A percentile compares a stretch with the other conserved stretches of the same genome.
These are phyloP conservation scores for Pandemis heparana DNA, from an alignment of 2,888 invertebrate genomes.

Conservation along the genomic window DNA sequence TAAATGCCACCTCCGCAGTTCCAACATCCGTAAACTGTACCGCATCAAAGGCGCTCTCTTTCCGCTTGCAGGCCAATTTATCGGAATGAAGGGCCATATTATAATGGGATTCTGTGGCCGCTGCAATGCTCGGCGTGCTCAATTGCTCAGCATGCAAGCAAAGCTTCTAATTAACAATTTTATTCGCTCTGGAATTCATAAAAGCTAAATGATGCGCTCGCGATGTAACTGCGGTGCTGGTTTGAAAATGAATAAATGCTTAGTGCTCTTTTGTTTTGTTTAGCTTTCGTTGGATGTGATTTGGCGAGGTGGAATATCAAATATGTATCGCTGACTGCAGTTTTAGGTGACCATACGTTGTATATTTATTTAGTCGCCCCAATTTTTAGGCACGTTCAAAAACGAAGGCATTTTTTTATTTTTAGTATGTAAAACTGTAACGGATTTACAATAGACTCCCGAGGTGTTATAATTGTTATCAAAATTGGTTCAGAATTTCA, in stretches of 20 bases:
- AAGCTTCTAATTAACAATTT: slow-evolving; percentile 34
- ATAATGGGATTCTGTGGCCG: slow-evolving; percentile 54
- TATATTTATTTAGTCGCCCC: neutral
- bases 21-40: slow-evolving; percentile 29
- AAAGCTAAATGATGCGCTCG: slow-evolving; percentile 7
- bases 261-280: neutral
- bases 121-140: slow-evolving; percentile 34
- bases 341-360: neutral
- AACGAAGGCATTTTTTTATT: too few species aligned
- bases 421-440: too few species aligned
- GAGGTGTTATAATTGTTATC: too few species aligned
- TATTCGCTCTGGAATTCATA: slow-evolving; percentile 24
- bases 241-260: neutral
- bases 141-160: slow-evolving; percentile 35
- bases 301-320: neutral
- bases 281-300: neutral
- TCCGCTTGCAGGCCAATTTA: slow-evolving; percentile 49
- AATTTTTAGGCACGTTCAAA: too few species aligned
- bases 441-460: too few species aligned
- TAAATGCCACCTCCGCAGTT: slow-evolving; percentile 6
- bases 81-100: slow-evolving; percentile 52
- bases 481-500: too few species aligned
- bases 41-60: slow-evolving; percentile 52
- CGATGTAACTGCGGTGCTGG: neutral
- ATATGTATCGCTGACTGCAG: neutral